Evolutionary conservation across 2,797 vertebrate genomes (phyloP).

Genomic region (Scleropages formosus): DNA sequence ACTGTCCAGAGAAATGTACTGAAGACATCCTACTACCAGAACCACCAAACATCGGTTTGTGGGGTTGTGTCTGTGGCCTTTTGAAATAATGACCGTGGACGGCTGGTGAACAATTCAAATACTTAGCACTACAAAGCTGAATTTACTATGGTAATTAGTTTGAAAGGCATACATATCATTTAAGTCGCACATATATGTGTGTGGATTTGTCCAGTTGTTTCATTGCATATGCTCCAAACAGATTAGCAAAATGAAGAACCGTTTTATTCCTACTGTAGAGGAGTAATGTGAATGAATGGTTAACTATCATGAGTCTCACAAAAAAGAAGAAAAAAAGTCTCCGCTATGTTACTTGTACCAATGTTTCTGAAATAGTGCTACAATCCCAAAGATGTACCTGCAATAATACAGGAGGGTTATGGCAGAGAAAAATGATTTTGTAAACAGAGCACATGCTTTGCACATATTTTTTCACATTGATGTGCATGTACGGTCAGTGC

Average conservation of each 20-base stretch:
- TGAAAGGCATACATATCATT: background rate
- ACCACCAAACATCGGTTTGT: background rate
- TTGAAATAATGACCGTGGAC: slow-evolving; percentile 12
- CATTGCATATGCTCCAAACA: background rate
- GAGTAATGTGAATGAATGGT: background rate
- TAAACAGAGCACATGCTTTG: background rate
- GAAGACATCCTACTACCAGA: background rate
- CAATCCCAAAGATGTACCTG: background rate
- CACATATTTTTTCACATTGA: background rate
- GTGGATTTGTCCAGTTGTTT: background rate
- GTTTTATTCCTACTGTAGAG: slow-evolving; percentile 3
- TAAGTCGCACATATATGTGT: slow-evolving; percentile 13
- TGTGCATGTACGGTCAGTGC: background rate
- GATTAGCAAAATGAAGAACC: background rate
- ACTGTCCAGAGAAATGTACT: background rate
- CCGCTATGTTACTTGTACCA: slow-evolving; percentile 13
- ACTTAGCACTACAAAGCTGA: background rate
- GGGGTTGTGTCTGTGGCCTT: background rate
- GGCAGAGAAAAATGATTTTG: background rate
- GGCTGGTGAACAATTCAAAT: background rate
- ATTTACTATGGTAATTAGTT: slow-evolving; percentile 7
- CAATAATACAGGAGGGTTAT: background rate
- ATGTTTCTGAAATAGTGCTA: background rate
- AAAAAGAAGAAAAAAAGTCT: slow-evolving; percentile 5
- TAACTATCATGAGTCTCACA: background rate